Conservation (phyloP, 2,888 invertebrate genomes). For the Sceliomorpha sp. region DNA sequence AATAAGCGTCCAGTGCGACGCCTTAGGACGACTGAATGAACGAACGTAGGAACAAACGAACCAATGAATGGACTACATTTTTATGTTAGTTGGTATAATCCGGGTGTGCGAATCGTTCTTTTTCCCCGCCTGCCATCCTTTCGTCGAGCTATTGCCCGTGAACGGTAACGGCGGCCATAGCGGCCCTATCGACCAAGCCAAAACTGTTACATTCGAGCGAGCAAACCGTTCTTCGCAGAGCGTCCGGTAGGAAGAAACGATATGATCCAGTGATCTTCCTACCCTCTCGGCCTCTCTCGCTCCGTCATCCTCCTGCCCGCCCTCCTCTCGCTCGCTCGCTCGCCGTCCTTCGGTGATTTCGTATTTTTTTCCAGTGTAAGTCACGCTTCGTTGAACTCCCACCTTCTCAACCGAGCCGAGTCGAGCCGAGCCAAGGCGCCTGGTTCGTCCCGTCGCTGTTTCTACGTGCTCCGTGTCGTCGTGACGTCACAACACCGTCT, state of each 20-base stretch:
- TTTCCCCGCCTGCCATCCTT: constrained; percentile 19
- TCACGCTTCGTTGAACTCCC: constrained; percentile 47
- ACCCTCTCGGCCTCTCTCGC: constrained; percentile 9
- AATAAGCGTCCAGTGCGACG: too few species aligned
- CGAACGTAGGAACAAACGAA: too few species aligned
- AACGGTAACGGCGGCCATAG: too few species aligned
- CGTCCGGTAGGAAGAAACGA: constrained; percentile 45
- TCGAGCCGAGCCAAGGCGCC: too few species aligned
- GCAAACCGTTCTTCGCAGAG: constrained; percentile 36
- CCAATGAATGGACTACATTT: neutral
- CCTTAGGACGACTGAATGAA: too few species aligned
- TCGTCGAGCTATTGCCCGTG: constrained; percentile 21
- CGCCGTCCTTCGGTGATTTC: constrained; percentile 24
- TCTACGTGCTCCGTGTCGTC: constrained; percentile 39
- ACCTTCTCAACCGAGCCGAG: constrained; percentile 19
- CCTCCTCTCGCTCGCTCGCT: constrained; percentile 1
- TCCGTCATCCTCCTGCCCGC: neutral
- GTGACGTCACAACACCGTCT: constrained; percentile 50
- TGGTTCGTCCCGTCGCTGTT: constrained; percentile 28
- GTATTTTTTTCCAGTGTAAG: constrained; percentile 37
- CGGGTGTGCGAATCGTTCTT: constrained; percentile 12
- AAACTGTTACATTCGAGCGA: constrained; percentile 36
- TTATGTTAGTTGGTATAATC: too few species aligned
- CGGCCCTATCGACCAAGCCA: constrained; percentile 28
- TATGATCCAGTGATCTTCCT: constrained; percentile 40